phyloP scores from a whole-genome alignment of 2,888 invertebrate species.

The Protophormia terraenovae region DNA sequence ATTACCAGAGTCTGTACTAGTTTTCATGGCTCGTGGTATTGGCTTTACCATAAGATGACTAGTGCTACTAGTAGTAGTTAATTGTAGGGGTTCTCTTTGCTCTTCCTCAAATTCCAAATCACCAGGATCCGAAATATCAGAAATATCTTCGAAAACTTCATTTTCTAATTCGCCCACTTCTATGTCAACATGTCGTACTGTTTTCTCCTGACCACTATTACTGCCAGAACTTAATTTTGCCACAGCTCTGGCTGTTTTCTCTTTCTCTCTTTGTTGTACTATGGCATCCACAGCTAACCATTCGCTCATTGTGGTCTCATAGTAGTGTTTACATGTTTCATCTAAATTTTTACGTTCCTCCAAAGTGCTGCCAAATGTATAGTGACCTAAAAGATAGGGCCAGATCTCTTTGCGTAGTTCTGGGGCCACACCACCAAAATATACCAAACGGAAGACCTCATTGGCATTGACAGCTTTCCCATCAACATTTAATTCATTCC shows the following conservation, averaged over 20 bases:
- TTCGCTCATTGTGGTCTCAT: conserved; percentile 96
- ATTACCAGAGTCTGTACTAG: conserved; percentile 81
- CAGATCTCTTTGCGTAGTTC: conserved; percentile 91
- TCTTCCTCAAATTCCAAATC: conserved; percentile 78
- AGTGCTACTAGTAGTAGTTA: conserved; percentile 42
- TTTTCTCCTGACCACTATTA: conserved; percentile 83
- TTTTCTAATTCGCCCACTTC: conserved; percentile 83
- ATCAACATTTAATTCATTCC: conserved; percentile 86
- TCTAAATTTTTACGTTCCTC: conserved; percentile 87
- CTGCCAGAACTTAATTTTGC: conserved; percentile 92
- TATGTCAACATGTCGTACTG: conserved; percentile 82
- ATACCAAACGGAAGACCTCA: conserved; percentile 91
- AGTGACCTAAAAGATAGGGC: conserved; percentile 93
- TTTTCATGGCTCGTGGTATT: conserved; percentile 79
- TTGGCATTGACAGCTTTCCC: conserved; percentile 85
- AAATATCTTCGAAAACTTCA: conserved; percentile 83
- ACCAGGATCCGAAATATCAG: conserved; percentile 83
- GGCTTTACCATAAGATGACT: conserved; percentile 74
- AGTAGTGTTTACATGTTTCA: conserved; percentile 87
- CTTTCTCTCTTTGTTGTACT: conserved; percentile 90
- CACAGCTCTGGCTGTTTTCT: conserved; percentile 91
- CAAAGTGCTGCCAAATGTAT: conserved; percentile 86
- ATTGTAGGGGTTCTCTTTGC: conserved; percentile 67
- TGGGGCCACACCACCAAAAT: conserved; percentile 93
- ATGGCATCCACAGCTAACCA: conserved; percentile 98